These are phyloP conservation scores for Protodeltote pygarga DNA, from an alignment of 2,888 invertebrate species.

Conservation along the genomic window DNA sequence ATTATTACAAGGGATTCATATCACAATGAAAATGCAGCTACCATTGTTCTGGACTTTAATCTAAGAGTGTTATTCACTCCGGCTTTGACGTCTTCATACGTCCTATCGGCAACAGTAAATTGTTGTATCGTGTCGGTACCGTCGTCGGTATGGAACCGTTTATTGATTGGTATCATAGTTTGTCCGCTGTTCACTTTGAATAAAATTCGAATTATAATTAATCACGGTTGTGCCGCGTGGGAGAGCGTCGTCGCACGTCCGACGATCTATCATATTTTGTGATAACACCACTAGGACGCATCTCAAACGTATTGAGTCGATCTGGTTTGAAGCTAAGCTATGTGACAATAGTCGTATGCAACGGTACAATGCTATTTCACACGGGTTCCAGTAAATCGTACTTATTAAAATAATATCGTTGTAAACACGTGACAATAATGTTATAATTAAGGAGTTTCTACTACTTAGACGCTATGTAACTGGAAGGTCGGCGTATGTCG, in stretches of 20 bases:
- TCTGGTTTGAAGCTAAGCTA: slow-evolving; percentile 72
- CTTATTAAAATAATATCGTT: slow-evolving; percentile 45
- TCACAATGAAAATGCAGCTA: slow-evolving; percentile 73
- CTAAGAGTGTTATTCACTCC: slow-evolving; percentile 71
- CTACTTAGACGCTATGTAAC: slow-evolving; percentile 19
- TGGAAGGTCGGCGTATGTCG: slow-evolving; percentile 43
- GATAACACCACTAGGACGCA: slow-evolving; percentile 84
- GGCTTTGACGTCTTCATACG: slow-evolving; percentile 83
- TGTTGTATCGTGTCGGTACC: slow-evolving; percentile 84
- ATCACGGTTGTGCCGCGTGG: slow-evolving; percentile 84
- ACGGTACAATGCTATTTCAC: slow-evolving; percentile 66
- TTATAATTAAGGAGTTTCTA: slow-evolving; percentile 28
- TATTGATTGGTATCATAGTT: slow-evolving; percentile 87
- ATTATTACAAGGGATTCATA: slow-evolving; percentile 62
- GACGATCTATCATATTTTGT: slow-evolving; percentile 87
- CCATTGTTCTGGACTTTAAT: slow-evolving; percentile 78
- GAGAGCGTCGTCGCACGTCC: slow-evolving; percentile 80
- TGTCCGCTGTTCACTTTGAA: slow-evolving; percentile 87
- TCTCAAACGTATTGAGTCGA: slow-evolving; percentile 79
- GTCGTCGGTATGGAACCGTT: slow-evolving; percentile 86
- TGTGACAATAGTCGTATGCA: slow-evolving; percentile 67
- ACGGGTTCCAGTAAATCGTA: slow-evolving; percentile 40
- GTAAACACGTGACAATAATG: slow-evolving; percentile 47
- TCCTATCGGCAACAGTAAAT: slow-evolving; percentile 82
- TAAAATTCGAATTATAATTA: slow-evolving; percentile 88